These are phyloP conservation scores for Marcusenius ussheri DNA, from an alignment of 2,113 vertebrate species.

Conservation along the genomic window DNA sequence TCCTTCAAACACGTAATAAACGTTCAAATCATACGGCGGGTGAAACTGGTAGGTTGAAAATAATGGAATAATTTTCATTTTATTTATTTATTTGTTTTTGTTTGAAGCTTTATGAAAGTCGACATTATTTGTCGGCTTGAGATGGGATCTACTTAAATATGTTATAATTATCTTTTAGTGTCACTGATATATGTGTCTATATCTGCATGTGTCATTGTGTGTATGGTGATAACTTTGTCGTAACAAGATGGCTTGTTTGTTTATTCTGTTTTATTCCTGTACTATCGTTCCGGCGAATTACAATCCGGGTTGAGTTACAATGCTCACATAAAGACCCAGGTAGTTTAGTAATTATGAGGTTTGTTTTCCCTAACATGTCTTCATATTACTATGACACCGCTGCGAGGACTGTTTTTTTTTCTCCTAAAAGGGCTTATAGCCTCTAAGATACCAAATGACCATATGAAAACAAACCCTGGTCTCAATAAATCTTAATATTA, in stretches of 20 bases:
- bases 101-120: neutral
- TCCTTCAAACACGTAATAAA: constrained; percentile 10
- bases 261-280: neutral
- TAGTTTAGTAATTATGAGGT: neutral
- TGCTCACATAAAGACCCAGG: neutral
- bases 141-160: neutral
- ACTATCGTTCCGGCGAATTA: neutral
- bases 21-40: constrained; percentile 14
- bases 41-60: neutral
- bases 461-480: neutral
- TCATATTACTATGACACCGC: neutral
- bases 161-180: neutral
- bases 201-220: neutral
- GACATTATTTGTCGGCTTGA: neutral
- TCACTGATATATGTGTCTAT: neutral
- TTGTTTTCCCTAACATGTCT: neutral
- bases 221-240: neutral
- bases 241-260: neutral
- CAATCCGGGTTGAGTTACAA: neutral
- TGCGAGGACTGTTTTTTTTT: neutral
- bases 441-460: neutral
- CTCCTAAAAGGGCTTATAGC: neutral
- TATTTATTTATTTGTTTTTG: neutral
- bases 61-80: neutral
- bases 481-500: neutral